Conservation (phyloP, 2,113 vertebrate genomes). For the Syngnathus typhle region DNA sequence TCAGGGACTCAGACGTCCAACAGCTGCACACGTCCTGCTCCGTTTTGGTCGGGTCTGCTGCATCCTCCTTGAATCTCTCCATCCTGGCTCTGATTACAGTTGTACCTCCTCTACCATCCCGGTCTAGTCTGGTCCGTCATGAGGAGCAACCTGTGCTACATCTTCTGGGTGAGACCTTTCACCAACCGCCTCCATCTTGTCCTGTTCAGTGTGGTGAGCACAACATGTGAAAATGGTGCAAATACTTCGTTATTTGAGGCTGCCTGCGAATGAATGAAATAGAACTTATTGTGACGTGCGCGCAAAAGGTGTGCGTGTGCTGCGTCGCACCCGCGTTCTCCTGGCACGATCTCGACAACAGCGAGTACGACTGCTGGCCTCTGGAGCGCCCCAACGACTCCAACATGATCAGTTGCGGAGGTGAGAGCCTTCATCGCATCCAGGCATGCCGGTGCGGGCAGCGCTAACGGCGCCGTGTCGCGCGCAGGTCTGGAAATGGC, state of each 20-base stretch:
- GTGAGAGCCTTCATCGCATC: slow-evolving; percentile 44
- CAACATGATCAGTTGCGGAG: slow-evolving; percentile 82
- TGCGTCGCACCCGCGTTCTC: slow-evolving; percentile 12
- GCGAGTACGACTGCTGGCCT: slow-evolving; percentile 82
- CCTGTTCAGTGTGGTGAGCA: not conserved
- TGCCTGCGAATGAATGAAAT: too few relatives aligned
- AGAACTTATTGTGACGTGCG: not conserved
- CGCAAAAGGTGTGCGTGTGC: slow-evolving; percentile 28
- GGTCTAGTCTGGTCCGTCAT: not conserved
- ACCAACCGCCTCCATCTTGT: not conserved
- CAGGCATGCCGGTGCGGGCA: too few relatives aligned
- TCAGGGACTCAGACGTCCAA: not conserved
- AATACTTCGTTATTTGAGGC: not conserved
- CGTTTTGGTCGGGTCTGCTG: not conserved
- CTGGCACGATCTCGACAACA: slow-evolving; percentile 83
- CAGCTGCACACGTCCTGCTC: not conserved
- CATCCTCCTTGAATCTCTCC: not conserved
- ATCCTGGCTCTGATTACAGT: not conserved
- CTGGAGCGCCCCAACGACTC: slow-evolving; percentile 74
- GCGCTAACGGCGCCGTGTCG: not conserved
- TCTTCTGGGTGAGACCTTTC: slow-evolving; percentile 2
- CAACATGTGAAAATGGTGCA: not conserved
- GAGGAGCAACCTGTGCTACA: not conserved
- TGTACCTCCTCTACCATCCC: not conserved
- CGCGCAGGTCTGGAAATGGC: slow-evolving; percentile 80